Conservation (phyloP, 35 echinoderm and acorn worm genomes). For the Holothuria glaberrima region DNA sequence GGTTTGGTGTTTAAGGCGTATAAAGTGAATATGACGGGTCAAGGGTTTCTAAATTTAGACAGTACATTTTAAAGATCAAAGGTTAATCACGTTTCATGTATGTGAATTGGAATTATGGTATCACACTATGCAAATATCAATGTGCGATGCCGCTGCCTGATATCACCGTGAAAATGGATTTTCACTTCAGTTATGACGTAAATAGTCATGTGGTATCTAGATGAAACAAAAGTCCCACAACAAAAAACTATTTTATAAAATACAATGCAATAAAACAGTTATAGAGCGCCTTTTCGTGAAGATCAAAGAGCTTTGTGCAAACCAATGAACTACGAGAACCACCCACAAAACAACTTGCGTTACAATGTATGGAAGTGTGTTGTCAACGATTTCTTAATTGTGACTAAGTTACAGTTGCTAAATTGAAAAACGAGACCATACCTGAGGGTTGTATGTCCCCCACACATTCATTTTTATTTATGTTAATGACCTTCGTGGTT, state of each 20-base stretch:
- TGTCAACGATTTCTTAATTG: conserved; percentile 9
- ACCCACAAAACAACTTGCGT: not conserved
- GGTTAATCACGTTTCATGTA: not conserved
- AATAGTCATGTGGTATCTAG: not conserved
- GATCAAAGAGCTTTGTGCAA: conserved; percentile 8
- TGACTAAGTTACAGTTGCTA: conserved; percentile 1
- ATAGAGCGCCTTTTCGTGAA: not conserved
- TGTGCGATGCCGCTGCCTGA: not conserved
- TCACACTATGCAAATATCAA: not conserved
- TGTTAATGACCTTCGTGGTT: conserved; percentile 10
- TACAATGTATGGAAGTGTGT: not conserved
- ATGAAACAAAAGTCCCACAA: not conserved
- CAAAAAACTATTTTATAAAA: not conserved
- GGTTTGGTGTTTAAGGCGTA: not conserved
- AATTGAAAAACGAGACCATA: conserved; percentile 6
- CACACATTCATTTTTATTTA: conserved; percentile 8
- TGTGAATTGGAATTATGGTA: conserved; percentile 6
- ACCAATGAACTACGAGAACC: not conserved
- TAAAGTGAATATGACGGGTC: not conserved
- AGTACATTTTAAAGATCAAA: conserved; percentile 6
- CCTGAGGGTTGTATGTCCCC: not conserved
- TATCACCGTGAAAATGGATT: not conserved
- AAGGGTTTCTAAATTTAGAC: not conserved
- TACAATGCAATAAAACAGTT: conserved; percentile 2
- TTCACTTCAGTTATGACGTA: not conserved